These are phyloP conservation scores for Threskiornis aethiopicus DNA, from an alignment of 2,797 vertebrate genomes.

Conservation along the genomic window DNA sequence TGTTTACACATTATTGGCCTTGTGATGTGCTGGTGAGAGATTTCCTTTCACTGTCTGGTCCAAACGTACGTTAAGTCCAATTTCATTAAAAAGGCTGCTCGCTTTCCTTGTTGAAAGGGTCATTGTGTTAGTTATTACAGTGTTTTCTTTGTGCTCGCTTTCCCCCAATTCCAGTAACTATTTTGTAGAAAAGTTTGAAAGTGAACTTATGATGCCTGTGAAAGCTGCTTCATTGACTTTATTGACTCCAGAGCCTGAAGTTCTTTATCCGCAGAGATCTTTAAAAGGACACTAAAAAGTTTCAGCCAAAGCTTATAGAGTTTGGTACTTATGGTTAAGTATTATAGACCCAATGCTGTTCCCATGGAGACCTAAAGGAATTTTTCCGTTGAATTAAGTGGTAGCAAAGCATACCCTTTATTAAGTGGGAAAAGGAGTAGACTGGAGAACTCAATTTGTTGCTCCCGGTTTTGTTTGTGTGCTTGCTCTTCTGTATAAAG, in stretches of 20 bases:
- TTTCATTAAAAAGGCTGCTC: conserved; percentile 42
- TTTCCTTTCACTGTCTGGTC: conserved; percentile 59
- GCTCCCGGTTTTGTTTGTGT: background rate
- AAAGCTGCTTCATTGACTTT: conserved; percentile 53
- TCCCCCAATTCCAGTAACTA: conserved; percentile 47
- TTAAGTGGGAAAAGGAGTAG: background rate
- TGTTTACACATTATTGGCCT: conserved; percentile 57
- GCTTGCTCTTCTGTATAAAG: background rate
- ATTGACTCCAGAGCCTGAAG: conserved; percentile 31
- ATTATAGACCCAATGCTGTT: conserved; percentile 29
- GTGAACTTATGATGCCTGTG: conserved; percentile 46
- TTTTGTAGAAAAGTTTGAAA: conserved; percentile 42
- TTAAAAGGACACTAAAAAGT: conserved; percentile 49
- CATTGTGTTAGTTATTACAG: conserved; percentile 61
- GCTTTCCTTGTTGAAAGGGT: conserved; percentile 46
- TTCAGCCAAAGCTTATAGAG: conserved; percentile 54
- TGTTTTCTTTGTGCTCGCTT: conserved; percentile 54
- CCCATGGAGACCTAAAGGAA: conserved; percentile 49
- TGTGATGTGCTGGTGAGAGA: conserved; percentile 44
- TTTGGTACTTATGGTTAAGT: conserved; percentile 49
- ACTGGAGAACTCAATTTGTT: background rate
- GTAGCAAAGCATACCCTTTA: conserved; percentile 23
- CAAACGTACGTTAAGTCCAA: conserved; percentile 30
- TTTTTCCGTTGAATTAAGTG: conserved; percentile 49
- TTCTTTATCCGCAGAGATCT: conserved; percentile 37